phyloP scores from a whole-genome alignment of 2,113 vertebrate species.

The Coreoperca whiteheadi region DNA sequence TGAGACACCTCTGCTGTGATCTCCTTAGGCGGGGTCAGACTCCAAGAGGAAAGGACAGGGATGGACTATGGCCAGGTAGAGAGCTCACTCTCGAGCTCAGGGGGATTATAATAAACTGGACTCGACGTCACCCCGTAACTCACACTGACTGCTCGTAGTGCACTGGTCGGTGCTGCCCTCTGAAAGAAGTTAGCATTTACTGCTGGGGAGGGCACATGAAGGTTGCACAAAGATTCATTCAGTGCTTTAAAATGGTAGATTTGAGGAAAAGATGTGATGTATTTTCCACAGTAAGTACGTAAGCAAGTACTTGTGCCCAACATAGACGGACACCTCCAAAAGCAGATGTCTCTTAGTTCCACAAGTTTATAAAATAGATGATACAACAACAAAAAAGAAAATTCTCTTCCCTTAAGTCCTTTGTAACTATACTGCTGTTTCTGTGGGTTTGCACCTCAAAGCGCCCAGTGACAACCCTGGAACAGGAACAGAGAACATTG shows the following conservation, averaged over 20 bases:
- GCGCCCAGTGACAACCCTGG: background rate
- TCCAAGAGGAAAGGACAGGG: conserved; percentile 61
- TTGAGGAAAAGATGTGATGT: background rate
- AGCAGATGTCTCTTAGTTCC: background rate
- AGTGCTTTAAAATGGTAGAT: background rate
- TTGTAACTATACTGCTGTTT: conserved; percentile 5
- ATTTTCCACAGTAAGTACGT: background rate
- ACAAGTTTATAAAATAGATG: background rate
- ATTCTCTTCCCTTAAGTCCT: background rate
- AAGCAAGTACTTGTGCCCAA: too few species aligned
- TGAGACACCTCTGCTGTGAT: conserved; percentile 59
- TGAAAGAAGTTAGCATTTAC: conserved; percentile 38
- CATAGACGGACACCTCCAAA: background rate
- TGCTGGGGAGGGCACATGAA: conserved; percentile 82
- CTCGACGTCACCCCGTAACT: conserved; percentile 47
- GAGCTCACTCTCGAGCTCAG: conserved; percentile 48
- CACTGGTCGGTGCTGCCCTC: conserved; percentile 26
- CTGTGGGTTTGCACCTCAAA: conserved; percentile 1
- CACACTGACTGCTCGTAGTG: conserved; percentile 42
- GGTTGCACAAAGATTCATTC: conserved; percentile 28
- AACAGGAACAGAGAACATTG: conserved; percentile 4
- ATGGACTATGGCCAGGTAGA: conserved; percentile 56
- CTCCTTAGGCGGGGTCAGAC: conserved; percentile 53
- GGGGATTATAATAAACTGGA: conserved; percentile 57
- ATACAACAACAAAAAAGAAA: background rate